Conservation (phyloP, 2,113 vertebrate species). For the Alouatta palliata region DNA sequence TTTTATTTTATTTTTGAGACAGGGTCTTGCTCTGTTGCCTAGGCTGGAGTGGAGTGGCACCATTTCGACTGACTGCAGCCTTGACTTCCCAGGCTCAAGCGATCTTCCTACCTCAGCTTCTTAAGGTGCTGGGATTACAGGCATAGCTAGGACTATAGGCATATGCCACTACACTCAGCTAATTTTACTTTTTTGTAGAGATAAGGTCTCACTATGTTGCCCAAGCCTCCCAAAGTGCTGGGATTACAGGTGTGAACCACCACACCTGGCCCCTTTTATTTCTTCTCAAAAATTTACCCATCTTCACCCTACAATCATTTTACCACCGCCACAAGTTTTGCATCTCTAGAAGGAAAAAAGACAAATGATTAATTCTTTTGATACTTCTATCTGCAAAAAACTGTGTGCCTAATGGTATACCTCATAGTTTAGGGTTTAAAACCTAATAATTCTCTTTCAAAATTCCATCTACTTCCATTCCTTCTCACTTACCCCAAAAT, state of each 20-base stretch:
- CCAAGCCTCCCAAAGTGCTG: too few relatives aligned
- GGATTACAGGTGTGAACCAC: too few relatives aligned
- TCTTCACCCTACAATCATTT: neutral
- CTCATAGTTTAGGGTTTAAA: neutral
- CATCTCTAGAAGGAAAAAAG: conserved; percentile 18
- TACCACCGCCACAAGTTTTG: neutral
- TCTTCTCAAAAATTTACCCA: neutral
- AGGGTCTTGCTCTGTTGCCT: too few relatives aligned
- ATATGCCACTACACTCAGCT: too few relatives aligned
- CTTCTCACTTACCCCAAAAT: neutral
- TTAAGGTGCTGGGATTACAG: too few relatives aligned
- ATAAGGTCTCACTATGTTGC: too few relatives aligned
- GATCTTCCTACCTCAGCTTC: too few relatives aligned
- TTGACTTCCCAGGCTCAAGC: too few relatives aligned
- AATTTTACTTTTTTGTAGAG: neutral
- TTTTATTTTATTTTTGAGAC: too few relatives aligned
- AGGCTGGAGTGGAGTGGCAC: too few relatives aligned
- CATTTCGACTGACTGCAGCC: too few relatives aligned
- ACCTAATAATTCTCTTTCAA: conserved; percentile 11
- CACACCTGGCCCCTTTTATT: neutral
- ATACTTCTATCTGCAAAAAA: neutral
- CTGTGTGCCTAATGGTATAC: neutral
- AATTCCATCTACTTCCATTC: neutral
- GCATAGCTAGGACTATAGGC: too few relatives aligned
- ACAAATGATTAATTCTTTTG: conserved; percentile 13